Base-by-base conservation (phyloP, 1,140 invertebrate genomes). In the Triops longicaudatus region DNA sequence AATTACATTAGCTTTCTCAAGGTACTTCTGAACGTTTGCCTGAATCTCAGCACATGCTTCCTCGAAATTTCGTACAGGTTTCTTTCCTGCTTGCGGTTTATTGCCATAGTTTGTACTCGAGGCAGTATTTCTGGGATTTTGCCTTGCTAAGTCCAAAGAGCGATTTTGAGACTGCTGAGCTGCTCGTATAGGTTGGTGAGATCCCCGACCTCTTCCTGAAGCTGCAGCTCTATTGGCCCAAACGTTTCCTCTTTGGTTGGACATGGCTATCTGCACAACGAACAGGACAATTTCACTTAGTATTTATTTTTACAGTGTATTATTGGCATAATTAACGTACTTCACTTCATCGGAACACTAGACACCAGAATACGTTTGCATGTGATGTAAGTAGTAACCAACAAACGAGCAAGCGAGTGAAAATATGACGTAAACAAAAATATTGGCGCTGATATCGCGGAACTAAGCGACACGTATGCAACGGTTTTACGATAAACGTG, bases 1-100 rank as follows among this genome's bases (percentile, higher is more conserved):
- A 22, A 63, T 5, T 72, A 76, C 11, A 78, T 74, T 44, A 12
- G 85, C 85, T 11, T 79, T 75, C 72, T 87, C 83, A n/a, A 87
- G 81, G 81, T 89, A 85, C 81, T 86, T 87, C 80, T 88, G 83
- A 42, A 89, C 88, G 1, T 88, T 84, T 72, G 87, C 86, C 79
- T 88, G 86, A 80, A 90, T 86, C 82, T 88, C 86, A 1, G 84
- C 84, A 80, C 89, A 87, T 10, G 85, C 88, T 82, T 84, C 85
- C 80, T 83, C 85, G 76, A 89, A 89, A 82, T 87, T 88, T 9
- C 72, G 42, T 6, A 22, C 22, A 17, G 17, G 50, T 22, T 63
- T 22, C 50, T 63, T 63, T 10, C 17, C 50, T 0, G 50, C 22
- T 63, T 6, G 50, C 14, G 4, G 5, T 2, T 63, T 17, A 6